Evolutionary conservation across 2,113 vertebrate species (phyloP).

Genomic region (Dascyllus trimaculatus): DNA sequence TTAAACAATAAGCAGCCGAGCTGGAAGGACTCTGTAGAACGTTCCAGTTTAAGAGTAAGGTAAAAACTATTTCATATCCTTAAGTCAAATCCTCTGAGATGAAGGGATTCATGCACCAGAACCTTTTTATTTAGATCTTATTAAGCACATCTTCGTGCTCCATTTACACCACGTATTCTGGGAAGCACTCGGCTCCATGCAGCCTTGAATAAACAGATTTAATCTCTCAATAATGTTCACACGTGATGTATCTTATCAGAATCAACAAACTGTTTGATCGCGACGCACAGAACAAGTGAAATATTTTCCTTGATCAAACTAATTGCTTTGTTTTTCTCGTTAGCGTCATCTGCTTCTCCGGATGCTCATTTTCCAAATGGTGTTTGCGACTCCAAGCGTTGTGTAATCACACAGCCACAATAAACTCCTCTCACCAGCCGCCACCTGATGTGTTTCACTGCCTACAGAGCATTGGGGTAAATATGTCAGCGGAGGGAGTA

Average conservation of each 20-base stretch:
- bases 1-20: slow-evolving; percentile 45
- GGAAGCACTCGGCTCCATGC: no score
- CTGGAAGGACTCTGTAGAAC: slow-evolving; percentile 15
- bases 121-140: not conserved
- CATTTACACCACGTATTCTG: no score
- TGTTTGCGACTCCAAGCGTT: not conserved
- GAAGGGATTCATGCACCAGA: not conserved
- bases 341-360: not conserved
- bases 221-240: no score
- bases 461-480: slow-evolving; percentile 39
- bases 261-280: no score
- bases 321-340: not conserved
- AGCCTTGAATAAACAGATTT: no score
- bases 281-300: no score
- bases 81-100: not conserved
- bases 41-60: slow-evolving; percentile 2
- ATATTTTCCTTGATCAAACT: not conserved
- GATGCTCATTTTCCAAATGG: not conserved
- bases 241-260: no score
- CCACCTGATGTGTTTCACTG: slow-evolving; percentile 27
- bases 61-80: not conserved
- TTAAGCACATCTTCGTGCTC: no score
- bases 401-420: slow-evolving; percentile 3
- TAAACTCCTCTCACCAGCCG: slow-evolving; percentile 3
- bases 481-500: slow-evolving; percentile 50